These are phyloP conservation scores for Acanthiza pusilla DNA, from an alignment of 2,797 vertebrate genomes.

Conservation along the genomic window DNA sequence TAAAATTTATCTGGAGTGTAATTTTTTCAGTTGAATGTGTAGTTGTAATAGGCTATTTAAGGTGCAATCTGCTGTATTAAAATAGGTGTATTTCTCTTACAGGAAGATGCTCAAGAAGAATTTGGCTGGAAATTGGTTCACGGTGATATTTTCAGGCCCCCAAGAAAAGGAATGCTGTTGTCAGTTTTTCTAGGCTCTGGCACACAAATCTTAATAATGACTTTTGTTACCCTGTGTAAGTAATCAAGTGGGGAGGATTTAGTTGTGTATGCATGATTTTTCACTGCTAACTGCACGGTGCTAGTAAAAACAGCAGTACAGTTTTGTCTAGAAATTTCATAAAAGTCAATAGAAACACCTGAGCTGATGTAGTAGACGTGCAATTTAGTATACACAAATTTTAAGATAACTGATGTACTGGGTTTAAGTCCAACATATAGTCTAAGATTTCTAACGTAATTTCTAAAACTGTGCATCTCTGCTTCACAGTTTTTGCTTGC, in stretches of 20 bases:
- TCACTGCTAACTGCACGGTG: background rate
- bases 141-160: slow-evolving; percentile 91
- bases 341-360: background rate
- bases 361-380: background rate
- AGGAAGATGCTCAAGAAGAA: slow-evolving; percentile 93
- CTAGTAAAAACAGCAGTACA: background rate
- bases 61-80: slow-evolving; percentile 75
- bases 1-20: background rate
- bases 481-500: slow-evolving; percentile 89
- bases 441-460: background rate
- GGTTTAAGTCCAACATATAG: background rate
- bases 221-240: slow-evolving; percentile 89
- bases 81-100: slow-evolving; percentile 66
- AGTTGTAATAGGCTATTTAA: background rate
- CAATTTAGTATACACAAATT: background rate
- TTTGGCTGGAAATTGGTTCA: slow-evolving; percentile 88
- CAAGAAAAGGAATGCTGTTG: slow-evolving; percentile 91
- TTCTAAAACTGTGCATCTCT: slow-evolving; percentile 29
- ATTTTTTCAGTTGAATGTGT: slow-evolving; percentile 12
- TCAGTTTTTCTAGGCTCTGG: slow-evolving; percentile 92
- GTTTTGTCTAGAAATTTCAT: background rate
- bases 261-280: background rate
- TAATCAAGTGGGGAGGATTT: background rate
- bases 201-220: slow-evolving; percentile 95
- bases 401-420: background rate